Evolutionary conservation across 2,113 vertebrate genomes (phyloP).

Genomic region (Gymnarchus niloticus): DNA sequence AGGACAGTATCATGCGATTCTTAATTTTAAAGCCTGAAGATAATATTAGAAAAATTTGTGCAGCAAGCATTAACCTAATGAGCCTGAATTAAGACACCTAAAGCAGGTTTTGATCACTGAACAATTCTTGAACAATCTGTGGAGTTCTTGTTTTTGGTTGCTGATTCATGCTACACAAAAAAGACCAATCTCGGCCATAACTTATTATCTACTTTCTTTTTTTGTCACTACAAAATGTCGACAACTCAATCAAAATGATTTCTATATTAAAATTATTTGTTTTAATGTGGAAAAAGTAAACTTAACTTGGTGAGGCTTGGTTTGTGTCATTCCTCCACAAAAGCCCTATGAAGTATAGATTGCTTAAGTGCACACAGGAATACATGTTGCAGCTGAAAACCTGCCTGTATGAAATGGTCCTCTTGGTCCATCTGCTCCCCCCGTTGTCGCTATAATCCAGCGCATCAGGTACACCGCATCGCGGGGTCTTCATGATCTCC

Average conservation of each 20-base stretch:
- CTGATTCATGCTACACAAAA: neutral
- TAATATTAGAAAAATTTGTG: neutral
- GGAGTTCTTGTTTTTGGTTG: neutral
- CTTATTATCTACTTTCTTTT: neutral
- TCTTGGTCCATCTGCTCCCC: constrained; percentile 58
- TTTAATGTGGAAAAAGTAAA: neutral
- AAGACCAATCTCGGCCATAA: neutral
- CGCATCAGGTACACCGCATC: constrained; percentile 64
- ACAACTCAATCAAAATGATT: too few species aligned
- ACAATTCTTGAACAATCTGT: neutral
- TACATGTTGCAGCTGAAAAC: neutral
- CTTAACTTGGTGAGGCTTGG: neutral
- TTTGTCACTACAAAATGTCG: too few species aligned
- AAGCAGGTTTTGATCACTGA: neutral
- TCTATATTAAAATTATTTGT: too few species aligned
- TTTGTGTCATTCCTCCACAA: neutral
- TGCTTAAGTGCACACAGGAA: neutral
- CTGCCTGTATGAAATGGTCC: constrained; percentile 60
- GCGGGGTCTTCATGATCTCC: constrained; percentile 54
- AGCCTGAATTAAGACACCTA: neutral
- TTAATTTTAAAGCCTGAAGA: neutral
- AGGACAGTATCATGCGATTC: neutral
- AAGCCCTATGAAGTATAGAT: neutral
- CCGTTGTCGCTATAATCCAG: constrained; percentile 53
- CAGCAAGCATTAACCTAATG: neutral